A percentile compares a stretch with the other conserved stretches of the same genome.
phyloP scores from a whole-genome alignment of 1,140 invertebrate species.

The Belonocnema kinseyi region DNA sequence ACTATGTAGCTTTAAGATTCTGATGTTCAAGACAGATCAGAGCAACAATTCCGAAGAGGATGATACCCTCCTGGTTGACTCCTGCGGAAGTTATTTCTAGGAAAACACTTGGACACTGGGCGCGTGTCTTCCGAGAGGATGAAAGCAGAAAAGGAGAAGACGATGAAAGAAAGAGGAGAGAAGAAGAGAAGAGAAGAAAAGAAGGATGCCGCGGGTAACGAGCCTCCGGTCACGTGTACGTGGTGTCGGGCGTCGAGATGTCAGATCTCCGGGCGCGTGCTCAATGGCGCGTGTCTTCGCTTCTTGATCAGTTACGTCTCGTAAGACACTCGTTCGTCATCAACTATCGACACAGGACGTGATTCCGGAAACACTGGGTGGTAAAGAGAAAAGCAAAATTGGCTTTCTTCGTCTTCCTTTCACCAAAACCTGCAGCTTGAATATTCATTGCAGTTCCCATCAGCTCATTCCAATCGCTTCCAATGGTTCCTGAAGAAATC shows the following conservation, averaged over 20 bases:
- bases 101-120: slow-evolving; percentile 62
- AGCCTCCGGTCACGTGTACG: slow-evolving; percentile 72
- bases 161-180: slow-evolving; percentile 35
- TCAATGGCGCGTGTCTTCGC: slow-evolving; percentile 38
- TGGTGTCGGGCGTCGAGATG: slow-evolving; percentile 68
- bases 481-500: no score
- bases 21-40: background rate
- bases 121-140: slow-evolving; percentile 25
- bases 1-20: no score
- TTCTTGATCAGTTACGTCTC: slow-evolving; percentile 27
- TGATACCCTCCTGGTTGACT: background rate
- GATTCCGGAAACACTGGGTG: slow-evolving; percentile 28
- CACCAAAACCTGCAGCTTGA: no score
- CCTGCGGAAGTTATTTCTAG: slow-evolving; percentile 39
- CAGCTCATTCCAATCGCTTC: no score
- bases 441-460: no score
- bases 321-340: slow-evolving; percentile 30
- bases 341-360: slow-evolving; percentile 30
- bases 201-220: slow-evolving; percentile 63
- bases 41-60: background rate
- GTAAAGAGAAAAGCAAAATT: slow-evolving; percentile 10
- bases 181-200: slow-evolving; percentile 34
- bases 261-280: slow-evolving; percentile 55
- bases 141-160: slow-evolving; percentile 32
- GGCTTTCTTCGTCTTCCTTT: background rate